Conservation (phyloP, 2,797 vertebrate species). For the Anguilla marmorata region DNA sequence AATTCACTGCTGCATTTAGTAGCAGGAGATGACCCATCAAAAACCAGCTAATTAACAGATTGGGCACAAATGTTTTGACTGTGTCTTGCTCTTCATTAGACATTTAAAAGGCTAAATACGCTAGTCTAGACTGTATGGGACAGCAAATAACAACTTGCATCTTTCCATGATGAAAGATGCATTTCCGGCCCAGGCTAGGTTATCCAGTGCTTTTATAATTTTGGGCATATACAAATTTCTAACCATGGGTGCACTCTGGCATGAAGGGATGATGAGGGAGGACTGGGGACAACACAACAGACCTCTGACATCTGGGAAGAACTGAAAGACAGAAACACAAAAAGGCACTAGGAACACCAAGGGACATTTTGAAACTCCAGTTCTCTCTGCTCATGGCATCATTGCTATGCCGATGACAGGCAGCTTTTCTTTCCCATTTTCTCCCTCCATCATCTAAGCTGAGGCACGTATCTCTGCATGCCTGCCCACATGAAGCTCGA, state of each 20-base stretch:
- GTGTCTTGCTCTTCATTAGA: too few species aligned
- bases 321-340: slow-evolving; percentile 78
- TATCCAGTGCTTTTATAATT: background rate
- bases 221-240: slow-evolving; percentile 58
- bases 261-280: slow-evolving; percentile 71
- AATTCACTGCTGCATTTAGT: background rate
- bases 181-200: background rate
- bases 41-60: background rate
- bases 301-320: slow-evolving; percentile 74
- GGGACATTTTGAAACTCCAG: background rate
- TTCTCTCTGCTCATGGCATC: too few species aligned
- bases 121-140: background rate
- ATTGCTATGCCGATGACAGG: too few species aligned
- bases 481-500: too few species aligned
- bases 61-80: background rate
- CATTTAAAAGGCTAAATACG: too few species aligned
- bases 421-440: too few species aligned
- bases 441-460: too few species aligned
- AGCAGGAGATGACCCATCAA: background rate
- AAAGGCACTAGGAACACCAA: slow-evolving; percentile 50
- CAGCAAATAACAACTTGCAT: too few species aligned
- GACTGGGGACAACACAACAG: slow-evolving; percentile 71
- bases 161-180: too few species aligned
- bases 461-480: too few species aligned
- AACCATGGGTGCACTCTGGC: slow-evolving; percentile 73